Conservation (phyloP, 2,113 vertebrate genomes). For the Asarcornis scutulata region DNA sequence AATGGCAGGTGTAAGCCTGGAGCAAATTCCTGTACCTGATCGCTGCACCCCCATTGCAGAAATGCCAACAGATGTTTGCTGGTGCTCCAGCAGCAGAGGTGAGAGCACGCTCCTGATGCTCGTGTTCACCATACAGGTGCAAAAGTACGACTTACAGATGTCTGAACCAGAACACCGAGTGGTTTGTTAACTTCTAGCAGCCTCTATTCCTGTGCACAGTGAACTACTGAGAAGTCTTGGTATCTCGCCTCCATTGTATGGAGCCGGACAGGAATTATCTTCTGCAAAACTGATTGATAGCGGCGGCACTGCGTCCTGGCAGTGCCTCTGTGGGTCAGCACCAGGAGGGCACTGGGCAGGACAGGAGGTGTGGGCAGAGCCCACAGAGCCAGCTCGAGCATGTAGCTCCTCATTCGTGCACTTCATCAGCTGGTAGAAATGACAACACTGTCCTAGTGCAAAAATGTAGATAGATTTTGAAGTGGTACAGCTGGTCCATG, state of each 20-base stretch:
- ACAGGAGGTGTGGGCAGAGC: neutral
- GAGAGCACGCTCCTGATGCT: neutral
- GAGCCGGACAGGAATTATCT: neutral
- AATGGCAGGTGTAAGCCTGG: neutral
- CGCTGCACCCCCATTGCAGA: neutral
- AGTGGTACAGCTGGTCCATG: neutral
- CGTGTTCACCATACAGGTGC: neutral
- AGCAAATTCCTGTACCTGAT: neutral
- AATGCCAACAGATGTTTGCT: neutral
- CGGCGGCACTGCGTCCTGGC: neutral
- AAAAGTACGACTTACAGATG: neutral
- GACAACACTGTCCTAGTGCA: neutral
- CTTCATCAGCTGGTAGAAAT: neutral
- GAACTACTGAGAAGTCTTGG: neutral
- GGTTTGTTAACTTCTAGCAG: neutral
- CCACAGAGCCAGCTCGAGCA: too few species aligned
- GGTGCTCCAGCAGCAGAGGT: neutral
- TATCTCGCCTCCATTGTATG: neutral
- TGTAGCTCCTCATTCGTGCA: neutral
- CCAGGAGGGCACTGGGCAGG: neutral
- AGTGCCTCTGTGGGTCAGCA: neutral
- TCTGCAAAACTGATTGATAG: neutral
- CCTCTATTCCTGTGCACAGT: neutral
- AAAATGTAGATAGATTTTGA: neutral
- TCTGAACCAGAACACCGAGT: neutral